Conservation (phyloP, 1,140 invertebrate species). For the Coboldia fuscipes region DNA sequence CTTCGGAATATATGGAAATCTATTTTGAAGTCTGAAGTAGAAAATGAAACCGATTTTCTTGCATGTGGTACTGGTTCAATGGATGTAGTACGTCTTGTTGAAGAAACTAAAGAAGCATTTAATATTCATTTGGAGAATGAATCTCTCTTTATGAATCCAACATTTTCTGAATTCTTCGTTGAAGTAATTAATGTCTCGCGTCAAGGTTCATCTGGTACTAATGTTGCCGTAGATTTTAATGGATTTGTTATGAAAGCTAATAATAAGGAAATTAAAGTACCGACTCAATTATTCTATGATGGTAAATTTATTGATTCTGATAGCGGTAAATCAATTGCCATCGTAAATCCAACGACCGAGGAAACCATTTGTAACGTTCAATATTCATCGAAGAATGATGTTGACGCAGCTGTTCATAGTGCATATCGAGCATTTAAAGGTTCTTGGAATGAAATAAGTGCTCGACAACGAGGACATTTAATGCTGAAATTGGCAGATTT, state of each 20-base stretch:
- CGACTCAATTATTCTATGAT: slow-evolving; percentile 77
- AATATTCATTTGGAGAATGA: slow-evolving; percentile 63
- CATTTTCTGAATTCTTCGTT: slow-evolving; percentile 58
- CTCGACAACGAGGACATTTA: slow-evolving; percentile 54
- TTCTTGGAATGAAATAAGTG: slow-evolving; percentile 72
- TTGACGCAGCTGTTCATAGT: slow-evolving; percentile 66
- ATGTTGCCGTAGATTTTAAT: slow-evolving; percentile 34
- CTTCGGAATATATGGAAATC: slow-evolving; percentile 57
- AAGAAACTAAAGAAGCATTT: slow-evolving; percentile 74
- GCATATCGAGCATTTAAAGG: slow-evolving; percentile 75
- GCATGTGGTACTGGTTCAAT: slow-evolving; percentile 80
- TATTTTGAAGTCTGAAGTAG: slow-evolving; percentile 60
- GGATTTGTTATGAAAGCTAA: slow-evolving; percentile 57
- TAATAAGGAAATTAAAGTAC: slow-evolving; percentile 64
- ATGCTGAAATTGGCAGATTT: slow-evolving; percentile 71
- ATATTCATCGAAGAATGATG: slow-evolving; percentile 54
- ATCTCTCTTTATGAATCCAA: slow-evolving; percentile 81
- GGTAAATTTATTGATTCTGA: slow-evolving; percentile 72
- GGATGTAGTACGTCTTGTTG: slow-evolving; percentile 85
- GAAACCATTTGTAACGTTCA: slow-evolving; percentile 57
- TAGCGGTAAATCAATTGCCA: slow-evolving; percentile 33
- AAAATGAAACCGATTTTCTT: slow-evolving; percentile 77
- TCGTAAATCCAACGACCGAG: slow-evolving; percentile 76
- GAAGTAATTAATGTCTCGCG: slow-evolving; percentile 14
- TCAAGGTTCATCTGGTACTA: slow-evolving; percentile 7